Evolutionary conservation across 2,888 invertebrate species (phyloP).

Genomic region (Rotaria socialis): DNA sequence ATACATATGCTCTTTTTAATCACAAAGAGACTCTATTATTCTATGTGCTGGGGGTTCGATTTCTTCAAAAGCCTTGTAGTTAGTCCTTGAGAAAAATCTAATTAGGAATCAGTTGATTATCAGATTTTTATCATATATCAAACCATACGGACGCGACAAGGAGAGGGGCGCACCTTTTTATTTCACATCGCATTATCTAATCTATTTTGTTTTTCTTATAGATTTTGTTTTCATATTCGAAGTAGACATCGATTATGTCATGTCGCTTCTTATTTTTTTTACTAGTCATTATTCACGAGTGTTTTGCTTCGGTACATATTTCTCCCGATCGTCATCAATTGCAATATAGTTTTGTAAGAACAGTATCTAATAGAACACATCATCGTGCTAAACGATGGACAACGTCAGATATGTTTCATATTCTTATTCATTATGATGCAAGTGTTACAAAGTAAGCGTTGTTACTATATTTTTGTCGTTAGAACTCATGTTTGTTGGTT

Average conservation of each 20-base stretch:
- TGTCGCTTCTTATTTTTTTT: constrained; percentile 41
- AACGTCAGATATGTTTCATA: neutral
- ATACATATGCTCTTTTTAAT: too few relatives aligned
- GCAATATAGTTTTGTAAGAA: neutral
- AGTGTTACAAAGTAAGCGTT: neutral
- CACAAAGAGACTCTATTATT: too few relatives aligned
- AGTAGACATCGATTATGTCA: constrained; percentile 23
- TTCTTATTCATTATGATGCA: neutral
- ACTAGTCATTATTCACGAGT: constrained; percentile 37
- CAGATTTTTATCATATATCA: too few relatives aligned
- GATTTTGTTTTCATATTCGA: neutral
- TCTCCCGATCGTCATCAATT: constrained; percentile 12
- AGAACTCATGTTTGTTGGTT: too few relatives aligned
- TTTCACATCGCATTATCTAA: too few relatives aligned
- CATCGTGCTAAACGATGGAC: neutral
- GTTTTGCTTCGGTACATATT: constrained; percentile 28
- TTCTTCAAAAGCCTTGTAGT: too few relatives aligned
- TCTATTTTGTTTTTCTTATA: constrained; percentile 28
- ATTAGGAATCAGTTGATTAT: too few relatives aligned
- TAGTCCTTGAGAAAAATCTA: too few relatives aligned
- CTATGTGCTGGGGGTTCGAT: too few relatives aligned
- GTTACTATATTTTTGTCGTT: too few relatives aligned
- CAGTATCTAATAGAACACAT: neutral
- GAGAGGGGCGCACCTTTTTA: too few relatives aligned
- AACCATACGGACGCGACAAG: too few relatives aligned